Evolutionary conservation across 1,140 invertebrate species (phyloP).

Genomic region (Vollenhovia emeryi): DNA sequence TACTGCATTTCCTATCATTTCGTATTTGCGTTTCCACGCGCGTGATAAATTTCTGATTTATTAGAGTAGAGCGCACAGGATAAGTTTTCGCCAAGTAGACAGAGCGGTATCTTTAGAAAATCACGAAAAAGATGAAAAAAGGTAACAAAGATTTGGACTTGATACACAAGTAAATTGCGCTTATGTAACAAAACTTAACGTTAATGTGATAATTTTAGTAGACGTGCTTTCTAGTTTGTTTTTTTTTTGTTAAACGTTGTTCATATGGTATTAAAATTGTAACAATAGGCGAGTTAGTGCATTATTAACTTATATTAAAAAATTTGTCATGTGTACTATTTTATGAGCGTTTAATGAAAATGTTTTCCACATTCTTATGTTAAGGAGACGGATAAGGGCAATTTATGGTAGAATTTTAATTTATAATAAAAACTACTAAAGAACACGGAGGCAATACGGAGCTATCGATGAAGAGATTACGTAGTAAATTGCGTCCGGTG

Average conservation of each 20-base stretch:
- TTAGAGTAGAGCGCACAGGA: not conserved
- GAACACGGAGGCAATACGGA: not conserved
- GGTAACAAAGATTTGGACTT: not conserved
- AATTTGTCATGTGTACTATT: not conserved
- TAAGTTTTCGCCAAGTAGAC: not conserved
- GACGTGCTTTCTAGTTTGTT: not conserved
- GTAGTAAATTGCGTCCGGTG: not conserved
- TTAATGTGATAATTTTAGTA: not conserved
- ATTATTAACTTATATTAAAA: not conserved
- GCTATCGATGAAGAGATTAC: not conserved
- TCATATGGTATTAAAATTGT: not conserved
- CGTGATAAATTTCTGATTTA: slow-evolving; percentile 28
- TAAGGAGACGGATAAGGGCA: not conserved
- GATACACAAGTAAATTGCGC: not conserved
- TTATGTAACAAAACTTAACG: not conserved
- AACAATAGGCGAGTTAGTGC: not conserved
- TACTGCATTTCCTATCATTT: slow-evolving; percentile 15
- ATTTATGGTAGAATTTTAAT: not conserved
- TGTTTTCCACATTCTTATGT: not conserved
- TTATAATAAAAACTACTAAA: not conserved
- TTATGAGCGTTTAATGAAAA: not conserved
- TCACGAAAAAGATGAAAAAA: not conserved
- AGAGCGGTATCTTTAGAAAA: not conserved
- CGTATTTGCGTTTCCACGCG: not conserved
- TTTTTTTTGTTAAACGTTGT: not conserved